phyloP scores from a whole-genome alignment of 2,888 invertebrate species.

The Xestia ashworthii region DNA sequence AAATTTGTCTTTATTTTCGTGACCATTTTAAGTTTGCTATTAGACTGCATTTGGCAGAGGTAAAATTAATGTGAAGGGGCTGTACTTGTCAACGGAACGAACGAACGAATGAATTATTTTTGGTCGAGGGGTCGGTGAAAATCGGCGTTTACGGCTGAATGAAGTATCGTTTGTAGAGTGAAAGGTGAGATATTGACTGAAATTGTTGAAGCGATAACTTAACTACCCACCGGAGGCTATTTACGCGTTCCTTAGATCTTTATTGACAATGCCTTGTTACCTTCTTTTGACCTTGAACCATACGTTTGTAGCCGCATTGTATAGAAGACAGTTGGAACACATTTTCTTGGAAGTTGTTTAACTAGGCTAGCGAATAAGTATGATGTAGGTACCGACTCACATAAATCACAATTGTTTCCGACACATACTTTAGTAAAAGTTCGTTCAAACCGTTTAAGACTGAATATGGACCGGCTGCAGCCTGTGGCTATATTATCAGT shows the following conservation, averaged over 20 bases:
- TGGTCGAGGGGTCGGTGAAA: conserved; percentile 6
- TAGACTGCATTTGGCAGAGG: background rate
- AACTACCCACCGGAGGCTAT: background rate
- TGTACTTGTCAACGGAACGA: background rate
- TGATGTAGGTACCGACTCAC: too few relatives aligned
- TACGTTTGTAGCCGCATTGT: too few relatives aligned
- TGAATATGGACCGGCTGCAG: too few relatives aligned
- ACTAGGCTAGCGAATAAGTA: background rate
- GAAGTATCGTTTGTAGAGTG: conserved; percentile 25
- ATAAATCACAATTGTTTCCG: too few relatives aligned
- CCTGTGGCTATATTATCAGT: too few relatives aligned
- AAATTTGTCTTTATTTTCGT: background rate
- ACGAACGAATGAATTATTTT: conserved; percentile 18
- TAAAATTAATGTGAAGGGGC: background rate
- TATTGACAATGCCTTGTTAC: background rate
- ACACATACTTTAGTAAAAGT: too few relatives aligned
- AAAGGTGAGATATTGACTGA: conserved; percentile 20
- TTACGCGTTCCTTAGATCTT: conserved; percentile 11
- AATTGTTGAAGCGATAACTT: conserved; percentile 30
- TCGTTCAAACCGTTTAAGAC: too few relatives aligned
- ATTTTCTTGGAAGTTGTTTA: background rate
- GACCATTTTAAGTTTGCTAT: background rate
- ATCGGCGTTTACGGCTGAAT: conserved; percentile 40
- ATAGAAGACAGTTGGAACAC: background rate
- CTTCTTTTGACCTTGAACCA: background rate